Conservation (phyloP, 1,140 invertebrate genomes). For the Mesaphorura yosii region DNA sequence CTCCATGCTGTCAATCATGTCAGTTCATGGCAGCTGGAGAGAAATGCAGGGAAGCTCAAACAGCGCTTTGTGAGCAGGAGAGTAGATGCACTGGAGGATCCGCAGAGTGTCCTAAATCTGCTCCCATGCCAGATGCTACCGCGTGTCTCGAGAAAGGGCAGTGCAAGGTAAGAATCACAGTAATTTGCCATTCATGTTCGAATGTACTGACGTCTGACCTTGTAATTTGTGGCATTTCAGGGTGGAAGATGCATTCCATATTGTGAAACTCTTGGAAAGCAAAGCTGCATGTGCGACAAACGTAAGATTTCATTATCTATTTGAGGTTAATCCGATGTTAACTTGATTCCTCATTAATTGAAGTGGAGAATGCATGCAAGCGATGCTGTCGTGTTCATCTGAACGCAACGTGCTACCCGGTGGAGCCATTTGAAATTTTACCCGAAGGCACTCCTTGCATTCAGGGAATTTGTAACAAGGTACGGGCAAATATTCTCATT, state of each 20-base stretch:
- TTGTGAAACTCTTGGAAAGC: slow-evolving; percentile 79
- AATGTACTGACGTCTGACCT: background rate
- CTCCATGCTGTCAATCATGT: slow-evolving; percentile 82
- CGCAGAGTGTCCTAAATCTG: slow-evolving; percentile 62
- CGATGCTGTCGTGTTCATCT: slow-evolving; percentile 78
- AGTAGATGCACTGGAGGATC: slow-evolving; percentile 46
- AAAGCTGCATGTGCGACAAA: slow-evolving; percentile 90
- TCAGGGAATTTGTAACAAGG: slow-evolving; percentile 88
- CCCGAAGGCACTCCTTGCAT: slow-evolving; percentile 90
- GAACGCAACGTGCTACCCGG: slow-evolving; percentile 81
- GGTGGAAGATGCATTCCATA: slow-evolving; percentile 78
- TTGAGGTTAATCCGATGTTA: no score
- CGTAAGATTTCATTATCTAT: slow-evolving; percentile 45
- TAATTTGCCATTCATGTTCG: no score
- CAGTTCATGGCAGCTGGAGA: slow-evolving; percentile 58
- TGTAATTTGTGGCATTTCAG: slow-evolving; percentile 48
- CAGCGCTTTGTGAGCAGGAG: slow-evolving; percentile 79
- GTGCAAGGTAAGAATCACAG: no score
- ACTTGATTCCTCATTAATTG: slow-evolving; percentile 30
- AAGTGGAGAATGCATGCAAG: slow-evolving; percentile 72
- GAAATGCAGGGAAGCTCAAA: slow-evolving; percentile 76
- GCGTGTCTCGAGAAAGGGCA: slow-evolving; percentile 76
- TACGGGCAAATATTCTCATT: slow-evolving; percentile 36
- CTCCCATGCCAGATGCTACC: slow-evolving; percentile 74
- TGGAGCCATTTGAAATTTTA: slow-evolving; percentile 71